Base-by-base conservation (phyloP, 2,797 vertebrate genomes). In the Aphelocoma californica region DNA sequence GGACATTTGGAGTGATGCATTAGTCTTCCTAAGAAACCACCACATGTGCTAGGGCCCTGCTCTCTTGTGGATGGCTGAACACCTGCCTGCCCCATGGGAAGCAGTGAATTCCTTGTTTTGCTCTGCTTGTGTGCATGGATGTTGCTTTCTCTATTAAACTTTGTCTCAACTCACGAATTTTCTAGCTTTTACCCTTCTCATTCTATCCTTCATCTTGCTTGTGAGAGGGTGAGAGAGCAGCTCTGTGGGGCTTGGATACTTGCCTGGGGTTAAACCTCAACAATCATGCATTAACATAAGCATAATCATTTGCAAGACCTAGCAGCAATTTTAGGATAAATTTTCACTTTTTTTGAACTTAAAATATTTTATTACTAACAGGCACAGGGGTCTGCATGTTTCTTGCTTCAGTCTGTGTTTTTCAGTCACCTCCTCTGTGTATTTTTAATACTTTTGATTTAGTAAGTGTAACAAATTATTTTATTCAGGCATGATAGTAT, bases 391-490 rank as follows among this genome's bases (percentile, higher is more conserved):
- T 32, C 18, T 61, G 3, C 53, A 57, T 36, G 5, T 60, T 86
- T 81, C 60, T 80, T 53, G 38, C 13, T 58, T 38, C 26, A 54
- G 17, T 38, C 54, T 31, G 31, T 57, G 18, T 2, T 91, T 94
- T 70, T 56, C 24, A 34, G 13, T 23, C 40, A 20, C 29, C 9
- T 65, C 53, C 42, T 62, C 14, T 40, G 3, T 75, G 19, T 58
- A 47, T 84, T 92, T 80, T 75, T 75, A 81, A 81, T 44, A 32
- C 5, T 31, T 66, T 93, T 92, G 50, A 72, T 67, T 67, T 48
- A 38, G 6, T 44, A 80, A 78, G 8, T 40, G 18, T 64, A 64
- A 51, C 4, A 57, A 92, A 26, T 79, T 60, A 20, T 93, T 88
- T 81, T 80, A 56, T 75, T 73, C 25, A 61, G 45, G 4, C 17